phyloP scores from a whole-genome alignment of 2,797 vertebrate genomes.

The Alfaro cultratus region DNA sequence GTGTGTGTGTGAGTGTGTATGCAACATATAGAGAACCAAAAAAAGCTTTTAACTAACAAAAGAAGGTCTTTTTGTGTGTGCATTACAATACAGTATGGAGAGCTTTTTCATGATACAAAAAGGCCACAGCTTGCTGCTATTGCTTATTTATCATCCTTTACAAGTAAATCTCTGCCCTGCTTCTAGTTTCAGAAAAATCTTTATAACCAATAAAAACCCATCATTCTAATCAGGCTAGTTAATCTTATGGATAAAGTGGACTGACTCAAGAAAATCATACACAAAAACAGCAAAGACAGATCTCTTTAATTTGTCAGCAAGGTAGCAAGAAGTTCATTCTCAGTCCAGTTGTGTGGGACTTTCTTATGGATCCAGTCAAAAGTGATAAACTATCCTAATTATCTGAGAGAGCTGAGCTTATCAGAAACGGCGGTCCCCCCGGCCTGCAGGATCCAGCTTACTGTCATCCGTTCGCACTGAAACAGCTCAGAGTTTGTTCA shows the following conservation, averaged over 20 bases:
- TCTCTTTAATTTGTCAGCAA: background rate
- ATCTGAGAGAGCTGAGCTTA: constrained; percentile 3
- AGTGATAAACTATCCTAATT: constrained; percentile 12
- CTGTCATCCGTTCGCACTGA: background rate
- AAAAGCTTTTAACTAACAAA: too few species aligned
- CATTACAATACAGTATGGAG: constrained; percentile 64
- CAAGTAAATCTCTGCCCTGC: constrained; percentile 28
- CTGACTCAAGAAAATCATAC: background rate
- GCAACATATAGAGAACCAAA: too few species aligned
- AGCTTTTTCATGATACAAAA: constrained; percentile 71
- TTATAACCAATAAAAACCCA: background rate
- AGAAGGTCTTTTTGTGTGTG: too few species aligned
- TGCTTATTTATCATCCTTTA: constrained; percentile 40
- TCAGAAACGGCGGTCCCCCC: constrained; percentile 1
- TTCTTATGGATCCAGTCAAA: constrained; percentile 9
- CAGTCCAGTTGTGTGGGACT: constrained; percentile 1
- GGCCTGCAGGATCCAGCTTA: constrained; percentile 2
- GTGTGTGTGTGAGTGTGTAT: too few species aligned
- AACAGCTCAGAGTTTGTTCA: background rate
- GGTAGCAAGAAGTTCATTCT: background rate
- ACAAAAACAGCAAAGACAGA: background rate
- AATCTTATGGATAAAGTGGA: constrained; percentile 4
- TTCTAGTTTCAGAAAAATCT: constrained; percentile 21
- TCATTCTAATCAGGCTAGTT: background rate
- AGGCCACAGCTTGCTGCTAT: constrained; percentile 34